A percentile compares a stretch with the other conserved stretches of the same genome.
These are phyloP conservation scores for Dryas iulia DNA, from an alignment of 1,140 invertebrate genomes.

Conservation along the genomic window DNA sequence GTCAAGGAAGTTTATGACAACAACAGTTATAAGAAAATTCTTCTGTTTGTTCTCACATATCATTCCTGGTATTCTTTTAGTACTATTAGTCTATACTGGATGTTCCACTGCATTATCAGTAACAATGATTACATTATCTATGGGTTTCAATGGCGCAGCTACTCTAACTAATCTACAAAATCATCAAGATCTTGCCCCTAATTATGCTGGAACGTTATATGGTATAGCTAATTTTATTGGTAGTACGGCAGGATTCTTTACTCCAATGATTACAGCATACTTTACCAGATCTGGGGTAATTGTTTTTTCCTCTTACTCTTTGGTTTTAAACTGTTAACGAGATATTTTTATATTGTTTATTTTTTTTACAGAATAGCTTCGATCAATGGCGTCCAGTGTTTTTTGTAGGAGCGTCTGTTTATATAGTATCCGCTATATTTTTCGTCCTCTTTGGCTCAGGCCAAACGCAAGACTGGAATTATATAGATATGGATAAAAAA, in stretches of 20 bases:
- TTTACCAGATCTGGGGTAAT: slow-evolving; percentile 84
- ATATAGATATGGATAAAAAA: slow-evolving; percentile 39
- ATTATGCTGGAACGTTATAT: slow-evolving; percentile 89
- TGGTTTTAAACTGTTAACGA: background rate
- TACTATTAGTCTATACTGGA: slow-evolving; percentile 84
- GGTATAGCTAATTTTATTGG: slow-evolving; percentile 88
- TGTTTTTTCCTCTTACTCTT: slow-evolving; percentile 4
- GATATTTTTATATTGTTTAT: slow-evolving; percentile 7
- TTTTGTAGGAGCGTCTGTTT: slow-evolving; percentile 86
- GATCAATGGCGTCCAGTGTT: slow-evolving; percentile 90
- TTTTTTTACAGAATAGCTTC: slow-evolving; percentile 84
- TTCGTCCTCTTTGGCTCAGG: slow-evolving; percentile 86
- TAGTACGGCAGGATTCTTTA: slow-evolving; percentile 87
- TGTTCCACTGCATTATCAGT: slow-evolving; percentile 84
- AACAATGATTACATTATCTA: slow-evolving; percentile 85
- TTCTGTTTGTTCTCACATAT: slow-evolving; percentile 87
- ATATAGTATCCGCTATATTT: slow-evolving; percentile 84
- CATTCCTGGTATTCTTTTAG: slow-evolving; percentile 84
- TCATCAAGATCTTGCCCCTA: slow-evolving; percentile 90
- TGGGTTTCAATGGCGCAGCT: slow-evolving; percentile 91
- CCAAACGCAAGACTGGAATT: slow-evolving; percentile 85
- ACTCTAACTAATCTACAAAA: slow-evolving; percentile 92
- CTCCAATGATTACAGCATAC: slow-evolving; percentile 85
- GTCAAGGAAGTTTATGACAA: slow-evolving; percentile 80
- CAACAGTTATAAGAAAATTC: slow-evolving; percentile 85